Evolutionary conservation across 2,797 vertebrate genomes (phyloP).

Genomic region (Gobio occitaniae): DNA sequence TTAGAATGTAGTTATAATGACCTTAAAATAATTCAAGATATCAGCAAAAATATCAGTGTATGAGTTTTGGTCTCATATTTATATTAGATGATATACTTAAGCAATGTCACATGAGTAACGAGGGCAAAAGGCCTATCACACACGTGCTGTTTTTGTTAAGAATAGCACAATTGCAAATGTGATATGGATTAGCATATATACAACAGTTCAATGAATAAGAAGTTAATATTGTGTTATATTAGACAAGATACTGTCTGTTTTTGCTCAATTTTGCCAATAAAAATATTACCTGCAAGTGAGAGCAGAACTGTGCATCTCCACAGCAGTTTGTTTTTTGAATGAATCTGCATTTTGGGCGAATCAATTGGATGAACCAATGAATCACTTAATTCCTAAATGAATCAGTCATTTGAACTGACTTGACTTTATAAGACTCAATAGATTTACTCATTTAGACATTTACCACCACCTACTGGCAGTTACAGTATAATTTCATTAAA

Average conservation of each 20-base stretch:
- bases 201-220: too few relatives aligned
- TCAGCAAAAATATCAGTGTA: too few relatives aligned
- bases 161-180: too few relatives aligned
- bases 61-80: too few relatives aligned
- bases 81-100: too few relatives aligned
- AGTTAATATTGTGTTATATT: too few relatives aligned
- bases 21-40: too few relatives aligned
- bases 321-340: not conserved
- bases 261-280: not conserved
- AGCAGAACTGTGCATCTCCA: not conserved
- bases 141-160: too few relatives aligned
- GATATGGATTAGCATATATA: too few relatives aligned
- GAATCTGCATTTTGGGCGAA: not conserved
- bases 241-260: not conserved
- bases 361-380: not conserved
- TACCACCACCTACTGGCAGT: not conserved
- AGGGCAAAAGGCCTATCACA: too few relatives aligned
- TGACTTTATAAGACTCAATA: not conserved
- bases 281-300: not conserved
- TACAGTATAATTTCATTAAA: not conserved
- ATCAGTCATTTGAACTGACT: not conserved
- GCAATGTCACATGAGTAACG: too few relatives aligned
- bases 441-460: not conserved
- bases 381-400: not conserved
- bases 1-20: too few relatives aligned